Base-by-base conservation (phyloP, 2,888 invertebrate species). In the Aspidiotus rigidus region DNA sequence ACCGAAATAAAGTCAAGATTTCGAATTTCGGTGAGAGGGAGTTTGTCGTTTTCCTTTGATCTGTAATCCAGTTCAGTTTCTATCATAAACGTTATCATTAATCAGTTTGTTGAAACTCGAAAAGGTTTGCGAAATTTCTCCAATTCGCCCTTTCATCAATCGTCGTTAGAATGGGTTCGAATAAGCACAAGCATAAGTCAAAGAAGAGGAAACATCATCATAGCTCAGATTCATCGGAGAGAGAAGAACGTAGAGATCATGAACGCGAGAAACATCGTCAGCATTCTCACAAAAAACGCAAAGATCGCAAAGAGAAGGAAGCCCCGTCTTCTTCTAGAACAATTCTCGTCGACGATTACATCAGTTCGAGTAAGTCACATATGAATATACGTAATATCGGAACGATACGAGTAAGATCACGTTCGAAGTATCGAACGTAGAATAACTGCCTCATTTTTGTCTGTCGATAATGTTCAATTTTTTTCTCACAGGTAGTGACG, bases 131-230 rank as follows among this genome's bases (percentile, higher is more conserved):
- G 28, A 28, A 28, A 49, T 49, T 49, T 49, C n/a, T 49, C 49
- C 6, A n/a, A 49, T 49, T 49, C 28, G 28, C 28, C 28, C 28
- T 49, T 13, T 49, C 6, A n/a, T n/a, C 49, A 49, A 13, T n/a
- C 10, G 49, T 49, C 16, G 56, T 44, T 42, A 56, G n/a, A 8
- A 67, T 67, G 67, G 67, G 67, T 28, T 67, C 67, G 10, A 67
- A 74, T 62, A 74, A 74, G 64, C 74, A 74, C 53, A 74, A 74
- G 64, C 74, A 74, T 66, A 74, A 74, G 28, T 72, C 73, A 2
- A 73, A 82, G 77, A 88, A 87, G 79, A 83, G 84, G 77, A 85
- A 85, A 76, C 86, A 87, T 77, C 81, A 84, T 61, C 81, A 81
- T 73, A 78, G 80, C 71, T 84, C 85, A 28, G 81, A 83, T 42